Percentiles rank a stretch among this genome's conserved stretches.
Conservation (phyloP, 2,888 invertebrate genomes). For the Tachina grossa region DNA sequence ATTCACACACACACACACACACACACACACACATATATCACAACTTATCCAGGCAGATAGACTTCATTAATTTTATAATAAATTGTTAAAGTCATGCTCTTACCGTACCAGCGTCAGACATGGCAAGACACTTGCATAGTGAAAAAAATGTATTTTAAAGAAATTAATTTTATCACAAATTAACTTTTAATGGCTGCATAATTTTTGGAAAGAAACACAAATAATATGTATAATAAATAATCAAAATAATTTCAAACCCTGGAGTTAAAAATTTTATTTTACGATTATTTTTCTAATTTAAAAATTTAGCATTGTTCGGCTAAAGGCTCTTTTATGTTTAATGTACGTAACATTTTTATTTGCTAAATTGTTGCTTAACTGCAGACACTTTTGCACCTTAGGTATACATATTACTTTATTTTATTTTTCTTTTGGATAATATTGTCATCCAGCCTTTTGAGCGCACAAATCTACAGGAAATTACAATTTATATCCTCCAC, state of each 20-base stretch:
- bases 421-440: conserved; percentile 1
- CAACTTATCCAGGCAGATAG: conserved; percentile 5
- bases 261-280: neutral
- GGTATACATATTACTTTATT: conserved; percentile 14
- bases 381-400: conserved; percentile 35
- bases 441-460: neutral
- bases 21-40: neutral
- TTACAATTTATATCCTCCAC: conserved; percentile 54
- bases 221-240: neutral
- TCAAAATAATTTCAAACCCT: conserved; percentile 7
- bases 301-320: conserved; percentile 27
- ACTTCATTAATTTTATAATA: conserved; percentile 59
- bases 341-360: neutral
- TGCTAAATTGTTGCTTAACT: conserved; percentile 37
- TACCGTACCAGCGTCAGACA: conserved; percentile 9
- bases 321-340: conserved; percentile 15
- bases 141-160: neutral
- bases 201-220: neutral
- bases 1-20: neutral
- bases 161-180: conserved; percentile 13
- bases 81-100: conserved; percentile 26
- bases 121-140: neutral
- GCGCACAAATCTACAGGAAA: conserved; percentile 32
- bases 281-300: conserved; percentile 37
- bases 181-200: conserved; percentile 44